A percentile compares a stretch with the other conserved stretches of the same genome.
Conservation (phyloP, 2,113 vertebrate species). For the Brachypodius melanocephalos region DNA sequence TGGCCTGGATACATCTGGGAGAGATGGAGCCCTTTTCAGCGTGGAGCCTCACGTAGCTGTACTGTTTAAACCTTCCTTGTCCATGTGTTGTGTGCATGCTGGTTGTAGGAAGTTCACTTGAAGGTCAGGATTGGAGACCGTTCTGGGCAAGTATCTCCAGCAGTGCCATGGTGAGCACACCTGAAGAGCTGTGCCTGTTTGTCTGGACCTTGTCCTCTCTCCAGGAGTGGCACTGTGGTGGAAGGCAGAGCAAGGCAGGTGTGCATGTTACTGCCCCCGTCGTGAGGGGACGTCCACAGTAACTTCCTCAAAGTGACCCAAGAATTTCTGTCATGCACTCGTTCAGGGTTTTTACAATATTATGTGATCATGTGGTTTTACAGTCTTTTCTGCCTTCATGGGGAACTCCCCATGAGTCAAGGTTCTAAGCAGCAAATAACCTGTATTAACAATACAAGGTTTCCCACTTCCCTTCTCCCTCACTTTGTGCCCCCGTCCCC, state of each 20-base stretch:
- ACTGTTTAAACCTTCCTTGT: not conserved
- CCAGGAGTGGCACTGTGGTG: not conserved
- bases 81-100: not conserved
- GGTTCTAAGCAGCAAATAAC: not conserved
- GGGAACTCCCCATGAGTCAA: not conserved
- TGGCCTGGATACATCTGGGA: not conserved
- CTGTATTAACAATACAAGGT: not conserved
- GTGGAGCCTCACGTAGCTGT: not conserved
- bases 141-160: not conserved
- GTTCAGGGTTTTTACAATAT: not conserved
- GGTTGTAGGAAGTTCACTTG: not conserved
- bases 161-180: not conserved
- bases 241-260: not conserved
- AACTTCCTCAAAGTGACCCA: not conserved
- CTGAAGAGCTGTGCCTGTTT: not conserved
- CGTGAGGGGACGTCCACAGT: not conserved
- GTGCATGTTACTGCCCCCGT: not conserved
- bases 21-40: not conserved
- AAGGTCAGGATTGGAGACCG: not conserved
- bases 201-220: not conserved
- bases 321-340: not conserved
- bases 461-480: not conserved
- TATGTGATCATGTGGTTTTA: not conserved
- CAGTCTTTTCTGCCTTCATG: not conserved
- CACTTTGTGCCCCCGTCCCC: not conserved